phyloP scores from a whole-genome alignment of 1,140 invertebrate species.

The Lepidurus packardi region DNA sequence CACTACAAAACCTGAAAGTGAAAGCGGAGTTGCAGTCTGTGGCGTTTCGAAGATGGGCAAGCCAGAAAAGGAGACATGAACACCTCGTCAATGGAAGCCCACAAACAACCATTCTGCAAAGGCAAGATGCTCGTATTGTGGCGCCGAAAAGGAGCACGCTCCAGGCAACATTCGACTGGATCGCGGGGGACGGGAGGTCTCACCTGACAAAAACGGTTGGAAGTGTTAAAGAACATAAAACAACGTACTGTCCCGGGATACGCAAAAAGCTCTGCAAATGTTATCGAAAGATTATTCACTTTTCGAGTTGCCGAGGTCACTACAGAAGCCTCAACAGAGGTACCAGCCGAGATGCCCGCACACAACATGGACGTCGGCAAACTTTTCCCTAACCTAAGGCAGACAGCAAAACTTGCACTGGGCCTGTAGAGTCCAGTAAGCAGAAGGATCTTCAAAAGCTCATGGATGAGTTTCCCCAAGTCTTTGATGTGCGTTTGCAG shows the following conservation, averaged over 20 bases:
- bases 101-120: not conserved
- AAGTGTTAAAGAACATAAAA: slow-evolving; percentile 17
- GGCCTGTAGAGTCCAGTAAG: not conserved
- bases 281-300: not conserved
- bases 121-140: slow-evolving; percentile 4
- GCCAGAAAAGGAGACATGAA: not conserved
- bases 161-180: slow-evolving; percentile 1
- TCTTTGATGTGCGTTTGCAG: slow-evolving; percentile 26
- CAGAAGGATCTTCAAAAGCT: not conserved
- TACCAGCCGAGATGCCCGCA: not conserved
- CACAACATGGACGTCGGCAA: not conserved
- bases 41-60: not conserved
- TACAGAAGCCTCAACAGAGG: not conserved
- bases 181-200: not conserved
- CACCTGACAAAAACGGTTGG: slow-evolving; percentile 8
- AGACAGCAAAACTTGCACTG: not conserved
- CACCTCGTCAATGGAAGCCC: not conserved
- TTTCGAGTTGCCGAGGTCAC: not conserved
- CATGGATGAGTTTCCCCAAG: not conserved
- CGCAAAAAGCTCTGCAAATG: slow-evolving; percentile 25
- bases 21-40: not conserved
- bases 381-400: not conserved
- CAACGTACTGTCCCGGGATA: not conserved
- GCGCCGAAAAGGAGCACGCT: not conserved
- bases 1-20: not conserved